These are phyloP conservation scores for Limenitis arthemis DNA, from an alignment of 2,888 invertebrate genomes.

Conservation along the genomic window DNA sequence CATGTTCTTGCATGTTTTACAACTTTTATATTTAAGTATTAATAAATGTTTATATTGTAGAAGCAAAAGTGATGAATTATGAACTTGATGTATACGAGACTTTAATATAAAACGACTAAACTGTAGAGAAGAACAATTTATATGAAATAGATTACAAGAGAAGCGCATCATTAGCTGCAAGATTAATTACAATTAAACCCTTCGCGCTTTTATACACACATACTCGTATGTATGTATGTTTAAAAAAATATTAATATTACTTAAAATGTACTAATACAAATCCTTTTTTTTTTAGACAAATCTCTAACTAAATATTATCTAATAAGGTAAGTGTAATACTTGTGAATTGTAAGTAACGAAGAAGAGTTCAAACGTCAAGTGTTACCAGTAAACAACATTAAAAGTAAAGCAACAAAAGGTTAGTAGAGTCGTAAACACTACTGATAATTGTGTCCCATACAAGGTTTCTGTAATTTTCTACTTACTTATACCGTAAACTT, in stretches of 20 bases:
- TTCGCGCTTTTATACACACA: neutral
- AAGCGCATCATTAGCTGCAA: neutral
- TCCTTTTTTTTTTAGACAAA: too few relatives aligned
- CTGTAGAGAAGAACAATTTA: neutral
- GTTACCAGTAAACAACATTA: neutral
- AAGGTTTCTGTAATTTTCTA: slow-evolving; percentile 7
- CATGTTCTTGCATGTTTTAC: too few relatives aligned
- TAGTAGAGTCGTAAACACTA: neutral
- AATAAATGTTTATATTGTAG: too few relatives aligned
- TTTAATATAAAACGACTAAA: too few relatives aligned
- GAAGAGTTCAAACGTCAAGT: neutral
- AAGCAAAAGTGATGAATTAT: too few relatives aligned
- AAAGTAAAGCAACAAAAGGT: neutral
- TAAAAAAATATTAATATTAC: too few relatives aligned
- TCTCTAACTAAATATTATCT: too few relatives aligned
- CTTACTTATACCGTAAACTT: slow-evolving; percentile 5
- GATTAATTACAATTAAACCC: slow-evolving; percentile 9
- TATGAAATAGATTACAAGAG: neutral
- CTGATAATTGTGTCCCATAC: slow-evolving; percentile 16
- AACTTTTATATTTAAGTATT: too few relatives aligned
- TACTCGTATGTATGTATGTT: too few relatives aligned
- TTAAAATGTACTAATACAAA: too few relatives aligned
- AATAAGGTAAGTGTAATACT: too few relatives aligned
- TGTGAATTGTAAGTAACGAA: neutral
- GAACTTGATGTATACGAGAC: too few relatives aligned